Base-by-base conservation (phyloP, 2,888 invertebrate genomes). In the Thecophora atra region DNA sequence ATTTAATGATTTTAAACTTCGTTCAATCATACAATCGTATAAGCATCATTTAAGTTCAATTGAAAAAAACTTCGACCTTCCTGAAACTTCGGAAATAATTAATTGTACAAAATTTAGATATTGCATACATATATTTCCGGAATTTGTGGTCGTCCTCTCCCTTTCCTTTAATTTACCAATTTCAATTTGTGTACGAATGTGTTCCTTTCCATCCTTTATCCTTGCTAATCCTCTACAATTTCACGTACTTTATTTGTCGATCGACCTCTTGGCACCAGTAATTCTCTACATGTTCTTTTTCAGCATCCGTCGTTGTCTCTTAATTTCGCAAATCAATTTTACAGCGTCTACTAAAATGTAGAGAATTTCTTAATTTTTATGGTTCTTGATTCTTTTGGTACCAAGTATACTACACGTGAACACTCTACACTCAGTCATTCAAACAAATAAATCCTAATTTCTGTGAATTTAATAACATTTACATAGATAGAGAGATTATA, bases 321-420 rank as follows among this genome's bases (percentile, higher is more conserved):
- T 68, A 64, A 72, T 68, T 68, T 17, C 5, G 17, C 26, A 71
- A 71, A 44, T 17, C 15, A 54, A 24, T 54, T 21, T 24, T 19
- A 24, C 19, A 54, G 54, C 54, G 2, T 60, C 51, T 51, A n/a
- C 47, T 60, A 62, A 47, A 26, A 44, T 58, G 52, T 30, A 28
- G 51, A 67, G 67, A 52, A 72, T 60, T 71, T 60, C 52, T 71
- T 66, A 71, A 71, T 71, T 71, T 58, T 28, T 28, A 24, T 71
- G 58, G 60, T 65, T 66, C 58, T 60, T 60, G 64, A 21, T 64
- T 17, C 17, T 26, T 3, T 17, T 30, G n/a, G 15, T 60, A 37
- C 37, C 37, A 37, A 37, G 37, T 37, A 37, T 6, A 6, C 1
- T 11, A 37, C 37, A 37, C 11, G 11, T 37, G 37, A 37, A 2